Evolutionary conservation across 2,113 vertebrate species (phyloP).

Genomic region (Colinus virginianus): DNA sequence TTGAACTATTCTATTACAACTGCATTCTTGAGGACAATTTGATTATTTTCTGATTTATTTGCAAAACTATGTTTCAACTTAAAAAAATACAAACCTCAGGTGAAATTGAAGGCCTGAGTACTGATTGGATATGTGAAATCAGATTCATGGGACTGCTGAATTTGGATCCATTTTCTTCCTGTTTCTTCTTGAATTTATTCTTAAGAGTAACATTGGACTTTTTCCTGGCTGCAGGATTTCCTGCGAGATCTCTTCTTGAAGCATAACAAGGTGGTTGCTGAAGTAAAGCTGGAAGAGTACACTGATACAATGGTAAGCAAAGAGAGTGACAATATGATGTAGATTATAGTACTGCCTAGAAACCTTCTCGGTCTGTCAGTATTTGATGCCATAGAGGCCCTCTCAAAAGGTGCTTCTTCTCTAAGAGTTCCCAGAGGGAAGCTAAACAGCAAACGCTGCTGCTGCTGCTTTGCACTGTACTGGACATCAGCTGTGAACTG

Average conservation of each 20-base stretch:
- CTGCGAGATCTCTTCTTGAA: constrained; percentile 89
- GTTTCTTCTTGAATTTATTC: not conserved
- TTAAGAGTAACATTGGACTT: not conserved
- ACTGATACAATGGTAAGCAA: constrained; percentile 90
- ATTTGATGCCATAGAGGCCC: not conserved
- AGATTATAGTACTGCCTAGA: not conserved
- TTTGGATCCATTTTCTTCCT: not conserved
- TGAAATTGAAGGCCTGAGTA: not conserved
- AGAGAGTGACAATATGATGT: not conserved
- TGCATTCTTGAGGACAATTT: not conserved
- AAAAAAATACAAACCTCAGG: not conserved
- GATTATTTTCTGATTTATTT: not conserved
- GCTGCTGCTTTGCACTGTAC: not conserved
- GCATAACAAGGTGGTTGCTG: constrained; percentile 83
- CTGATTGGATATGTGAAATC: not conserved
- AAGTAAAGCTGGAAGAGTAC: constrained; percentile 90
- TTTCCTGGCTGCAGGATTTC: constrained; percentile 82
- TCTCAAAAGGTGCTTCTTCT: not conserved
- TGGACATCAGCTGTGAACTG: not conserved
- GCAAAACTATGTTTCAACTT: not conserved
- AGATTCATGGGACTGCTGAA: not conserved
- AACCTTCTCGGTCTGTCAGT: not conserved
- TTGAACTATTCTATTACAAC: not conserved
- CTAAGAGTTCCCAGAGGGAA: not conserved
- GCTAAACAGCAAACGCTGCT: not conserved